Evolutionary conservation across 2,113 vertebrate genomes (phyloP).

Genomic region (Meles meles): DNA sequence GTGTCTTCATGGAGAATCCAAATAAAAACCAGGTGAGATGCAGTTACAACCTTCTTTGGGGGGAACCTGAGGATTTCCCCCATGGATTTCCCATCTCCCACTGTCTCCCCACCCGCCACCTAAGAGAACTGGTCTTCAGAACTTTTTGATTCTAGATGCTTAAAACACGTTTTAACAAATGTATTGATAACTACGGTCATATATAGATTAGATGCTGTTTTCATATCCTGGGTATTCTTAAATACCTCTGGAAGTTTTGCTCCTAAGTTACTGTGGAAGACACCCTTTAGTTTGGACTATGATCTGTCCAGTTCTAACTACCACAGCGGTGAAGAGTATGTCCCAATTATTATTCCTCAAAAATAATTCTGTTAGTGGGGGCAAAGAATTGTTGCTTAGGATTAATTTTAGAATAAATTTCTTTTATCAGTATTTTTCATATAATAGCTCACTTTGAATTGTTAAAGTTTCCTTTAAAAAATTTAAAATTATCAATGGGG

Average conservation of each 20-base stretch:
- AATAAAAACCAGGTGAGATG: conserved; percentile 97
- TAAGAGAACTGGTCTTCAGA: background rate
- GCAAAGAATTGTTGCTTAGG: background rate
- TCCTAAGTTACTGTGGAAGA: background rate
- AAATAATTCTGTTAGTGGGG: background rate
- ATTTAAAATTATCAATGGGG: background rate
- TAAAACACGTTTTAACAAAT: background rate
- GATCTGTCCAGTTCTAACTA: background rate
- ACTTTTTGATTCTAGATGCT: background rate
- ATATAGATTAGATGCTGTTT: background rate
- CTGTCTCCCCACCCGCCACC: background rate
- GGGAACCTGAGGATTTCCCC: background rate
- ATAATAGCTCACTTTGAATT: background rate
- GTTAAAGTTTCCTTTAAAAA: background rate
- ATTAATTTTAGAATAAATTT: conserved; percentile 1
- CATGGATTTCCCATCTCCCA: background rate
- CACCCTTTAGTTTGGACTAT: background rate
- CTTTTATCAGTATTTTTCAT: conserved; percentile 21
- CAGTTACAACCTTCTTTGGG: background rate
- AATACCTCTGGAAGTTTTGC: background rate
- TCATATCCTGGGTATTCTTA: background rate
- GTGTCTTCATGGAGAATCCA: conserved; percentile 98
- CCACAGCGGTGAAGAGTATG: background rate
- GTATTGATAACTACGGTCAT: background rate
- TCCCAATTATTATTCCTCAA: background rate